A percentile compares a stretch with the other conserved stretches of the same genome.
phyloP scores from a whole-genome alignment of 2,113 vertebrate genomes.

The Lota lota region DNA sequence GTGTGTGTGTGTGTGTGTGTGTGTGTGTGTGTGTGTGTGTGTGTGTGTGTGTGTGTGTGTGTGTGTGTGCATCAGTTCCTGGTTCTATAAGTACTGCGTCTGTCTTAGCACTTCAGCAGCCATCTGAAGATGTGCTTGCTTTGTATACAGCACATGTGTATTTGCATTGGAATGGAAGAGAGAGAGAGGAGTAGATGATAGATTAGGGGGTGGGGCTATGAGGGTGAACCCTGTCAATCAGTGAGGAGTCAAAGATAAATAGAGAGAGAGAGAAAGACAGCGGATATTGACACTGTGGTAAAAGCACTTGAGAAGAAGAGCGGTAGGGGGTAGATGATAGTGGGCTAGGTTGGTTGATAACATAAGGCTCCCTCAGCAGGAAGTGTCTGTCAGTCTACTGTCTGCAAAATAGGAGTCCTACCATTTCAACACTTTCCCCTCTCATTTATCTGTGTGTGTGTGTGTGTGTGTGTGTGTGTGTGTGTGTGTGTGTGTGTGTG shows the following conservation, averaged over 20 bases:
- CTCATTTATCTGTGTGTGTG: background rate
- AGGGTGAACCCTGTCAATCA: background rate
- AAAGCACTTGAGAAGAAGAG: slow-evolving; percentile 26
- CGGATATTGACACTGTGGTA: background rate
- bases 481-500: too few species aligned
- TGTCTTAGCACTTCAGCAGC: background rate
- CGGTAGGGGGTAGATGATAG: slow-evolving; percentile 21
- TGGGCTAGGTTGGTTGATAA: slow-evolving; percentile 25
- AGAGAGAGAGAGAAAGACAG: background rate
- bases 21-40: background rate
- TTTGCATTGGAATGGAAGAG: too few species aligned
- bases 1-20: background rate
- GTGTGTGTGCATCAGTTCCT: background rate
- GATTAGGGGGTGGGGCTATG: background rate
- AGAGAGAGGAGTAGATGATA: background rate
- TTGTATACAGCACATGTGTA: too few species aligned
- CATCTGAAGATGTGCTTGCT: too few species aligned
- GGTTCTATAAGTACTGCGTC: background rate
- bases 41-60: background rate
- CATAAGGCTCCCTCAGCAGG: slow-evolving; percentile 44
- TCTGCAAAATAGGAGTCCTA: slow-evolving; percentile 17
- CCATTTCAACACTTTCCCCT: slow-evolving; percentile 2
- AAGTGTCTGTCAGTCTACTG: slow-evolving; percentile 44
- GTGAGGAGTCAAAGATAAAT: slow-evolving; percentile 4
- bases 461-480: background rate